Percentiles rank a stretch among this genome's conserved stretches.
Evolutionary conservation across 2,888 invertebrate species (phyloP).

Genomic region (Microchrysa polita): DNA sequence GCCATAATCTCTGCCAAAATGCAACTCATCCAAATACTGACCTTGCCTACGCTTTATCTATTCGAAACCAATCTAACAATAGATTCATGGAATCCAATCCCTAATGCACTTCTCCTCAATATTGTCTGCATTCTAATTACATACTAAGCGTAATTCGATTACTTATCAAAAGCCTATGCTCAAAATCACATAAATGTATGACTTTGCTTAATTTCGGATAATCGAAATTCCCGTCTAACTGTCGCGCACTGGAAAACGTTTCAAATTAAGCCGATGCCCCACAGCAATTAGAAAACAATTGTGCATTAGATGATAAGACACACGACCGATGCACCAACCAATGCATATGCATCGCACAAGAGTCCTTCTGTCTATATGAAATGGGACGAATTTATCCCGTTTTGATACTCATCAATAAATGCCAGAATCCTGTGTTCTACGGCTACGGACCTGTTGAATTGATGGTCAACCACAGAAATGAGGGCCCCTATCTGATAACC

Average conservation of each 20-base stretch:
- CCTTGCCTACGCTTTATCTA: too few relatives aligned
- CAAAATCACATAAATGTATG: slow-evolving; percentile 12
- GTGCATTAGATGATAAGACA: slow-evolving; percentile 32
- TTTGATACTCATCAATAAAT: slow-evolving; percentile 43
- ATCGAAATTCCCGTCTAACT: slow-evolving; percentile 18
- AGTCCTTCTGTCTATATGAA: not conserved
- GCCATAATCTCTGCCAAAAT: too few relatives aligned
- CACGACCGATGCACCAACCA: not conserved
- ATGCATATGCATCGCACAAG: too few relatives aligned
- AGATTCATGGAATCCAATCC: too few relatives aligned
- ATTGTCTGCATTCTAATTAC: not conserved
- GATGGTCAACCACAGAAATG: slow-evolving; percentile 41
- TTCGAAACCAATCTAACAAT: too few relatives aligned
- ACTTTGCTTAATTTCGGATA: slow-evolving; percentile 17
- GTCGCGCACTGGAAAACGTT: slow-evolving; percentile 32
- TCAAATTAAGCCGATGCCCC: slow-evolving; percentile 36
- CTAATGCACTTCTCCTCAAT: too few relatives aligned
- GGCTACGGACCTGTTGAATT: slow-evolving; percentile 39
- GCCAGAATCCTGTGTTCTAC: slow-evolving; percentile 37
- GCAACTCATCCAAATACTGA: too few relatives aligned
- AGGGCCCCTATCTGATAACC: slow-evolving; percentile 41
- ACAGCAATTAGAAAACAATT: slow-evolving; percentile 42
- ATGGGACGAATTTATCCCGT: slow-evolving; percentile 23
- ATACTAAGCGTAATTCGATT: slow-evolving; percentile 22
- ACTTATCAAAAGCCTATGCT: slow-evolving; percentile 14